phyloP scores from a whole-genome alignment of 2,888 invertebrate genomes.

The Anaspis maculata region DNA sequence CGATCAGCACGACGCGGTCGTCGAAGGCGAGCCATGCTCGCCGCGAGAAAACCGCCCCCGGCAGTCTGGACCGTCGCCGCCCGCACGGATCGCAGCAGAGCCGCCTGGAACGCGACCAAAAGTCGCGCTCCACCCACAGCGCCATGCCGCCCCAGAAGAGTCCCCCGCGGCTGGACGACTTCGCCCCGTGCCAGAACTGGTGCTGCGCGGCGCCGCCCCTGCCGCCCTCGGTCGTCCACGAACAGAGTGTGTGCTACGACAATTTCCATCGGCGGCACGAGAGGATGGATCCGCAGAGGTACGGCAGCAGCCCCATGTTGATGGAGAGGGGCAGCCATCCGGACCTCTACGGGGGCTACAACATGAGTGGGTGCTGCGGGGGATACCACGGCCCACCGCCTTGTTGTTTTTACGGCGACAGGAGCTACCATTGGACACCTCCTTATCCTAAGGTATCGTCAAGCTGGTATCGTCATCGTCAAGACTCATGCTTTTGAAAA shows the following conservation, averaged over 20 bases:
- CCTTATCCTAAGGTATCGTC: conserved; percentile 33
- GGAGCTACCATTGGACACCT: conserved; percentile 35
- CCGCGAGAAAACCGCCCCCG: conserved; percentile 27
- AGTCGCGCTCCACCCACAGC: conserved; percentile 53
- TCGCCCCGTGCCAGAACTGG: conserved; percentile 34
- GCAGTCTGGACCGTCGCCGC: conserved; percentile 51
- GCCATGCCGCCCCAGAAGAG: conserved; percentile 37
- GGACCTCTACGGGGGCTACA: conserved; percentile 36
- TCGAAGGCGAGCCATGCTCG: conserved; percentile 22
- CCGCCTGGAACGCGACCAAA: conserved; percentile 55
- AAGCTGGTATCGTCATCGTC: too few species aligned
- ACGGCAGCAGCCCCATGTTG: conserved; percentile 44
- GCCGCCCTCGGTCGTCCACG: too few species aligned
- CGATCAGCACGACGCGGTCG: conserved; percentile 29
- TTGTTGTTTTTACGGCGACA: conserved; percentile 34
- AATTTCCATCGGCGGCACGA: conserved; percentile 54
- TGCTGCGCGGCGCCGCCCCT: conserved; percentile 37
- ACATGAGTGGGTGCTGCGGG: conserved; percentile 26
- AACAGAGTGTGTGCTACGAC: conserved; percentile 44
- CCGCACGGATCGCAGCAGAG: conserved; percentile 28
- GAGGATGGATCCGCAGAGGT: conserved; percentile 41
- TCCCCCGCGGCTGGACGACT: conserved; percentile 37
- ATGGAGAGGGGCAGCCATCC: conserved; percentile 40
- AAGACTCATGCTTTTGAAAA: too few species aligned
- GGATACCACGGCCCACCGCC: conserved; percentile 32